Base-by-base conservation (phyloP, 1,140 invertebrate genomes). In the Lethrus apterus region DNA sequence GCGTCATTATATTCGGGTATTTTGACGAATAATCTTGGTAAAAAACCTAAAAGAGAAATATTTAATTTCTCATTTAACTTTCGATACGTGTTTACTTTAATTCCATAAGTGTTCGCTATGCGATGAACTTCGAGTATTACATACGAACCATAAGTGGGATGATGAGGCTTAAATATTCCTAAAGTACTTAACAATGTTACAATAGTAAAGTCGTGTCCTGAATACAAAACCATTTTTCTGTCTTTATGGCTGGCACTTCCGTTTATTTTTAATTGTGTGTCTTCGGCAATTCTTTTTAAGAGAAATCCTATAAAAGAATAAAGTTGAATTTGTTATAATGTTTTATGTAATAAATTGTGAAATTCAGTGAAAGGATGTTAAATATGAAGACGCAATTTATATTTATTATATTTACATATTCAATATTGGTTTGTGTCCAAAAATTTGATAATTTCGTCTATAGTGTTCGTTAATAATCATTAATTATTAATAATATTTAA, bases 111-210 rank as follows among this genome's bases (percentile, higher is more conserved):
- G 18, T 21, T 4, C n/a, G 19, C 2, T 11, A 51, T 35, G 36
- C 24, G 31, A 44, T 46, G 35, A 13, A 41, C 26, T 24, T 49
- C 41, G n/a, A 49, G 8, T 8, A 50, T 21, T 0, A 54, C 40
- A 2, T 69, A 70, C 4, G 73, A 59, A 0, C 71, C 70, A 50
- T 74, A 77, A 20, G 64, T 64, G 0, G 75, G 75, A 38, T 73
- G 67, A 35, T 74, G 72, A 2, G 72, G 65, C 35, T 80, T 67
- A 58, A 76, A 86, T 1, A 80, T 72, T 9, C 40, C 40, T 19
- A 42, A 21, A 1, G 40, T 24, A 4, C 21, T 13, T 2, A 42
- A 15, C 18, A 42, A 42, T 9, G 10, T 17, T 5, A 29, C 23
- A 17, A 42, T 42, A 2, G 40, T 42, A 17, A 42, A 42, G 29